Base-by-base conservation (phyloP, 1,140 invertebrate species). In the Grapholita molesta region DNA sequence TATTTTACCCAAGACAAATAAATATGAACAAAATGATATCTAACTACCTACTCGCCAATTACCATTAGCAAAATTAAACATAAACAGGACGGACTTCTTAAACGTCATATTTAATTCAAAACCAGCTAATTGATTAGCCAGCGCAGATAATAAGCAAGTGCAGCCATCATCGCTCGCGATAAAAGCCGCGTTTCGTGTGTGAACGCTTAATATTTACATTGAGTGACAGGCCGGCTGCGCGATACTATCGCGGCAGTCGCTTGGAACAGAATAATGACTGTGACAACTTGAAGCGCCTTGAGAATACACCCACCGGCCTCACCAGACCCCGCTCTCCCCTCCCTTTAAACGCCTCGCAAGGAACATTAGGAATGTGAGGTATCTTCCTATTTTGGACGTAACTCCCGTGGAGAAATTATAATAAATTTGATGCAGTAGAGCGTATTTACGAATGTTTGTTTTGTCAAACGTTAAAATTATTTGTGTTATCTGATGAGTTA, bases 231-330 rank as follows among this genome's bases (percentile, higher is more conserved):
- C 70, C 38, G 25, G 75, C 64, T 68, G 73, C 61, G 72, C 53
- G 77, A 82, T 78, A 78, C 66, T 61, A 61, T 61, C 71, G 79
- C 77, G 61, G 74, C 70, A 65, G 55, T 78, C 70, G 69, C 77
- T 72, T 77, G 73, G 74, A 76, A 79, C 81, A 68, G 66, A 74
- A 77, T 82, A 82, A 84, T 79, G 75, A 79, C 70, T 57, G 70
- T 70, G 73, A 69, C 67, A 68, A 71, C 70, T 66, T 72, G 70
- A 68, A 67, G 61, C 69, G 69, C 73, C 61, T 73, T 70, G 70
- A 71, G 66, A 70, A 68, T 66, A 70, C 67, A 48, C 48, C 66
- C 30, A 66, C 72, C 69, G 69, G 25, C 15, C 7, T 64, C 30
- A 25, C 11, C 3, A 35, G 72, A 66, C 9, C 72, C 69, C 5